These are phyloP conservation scores for Trinectes maculatus DNA, from an alignment of 2,113 vertebrate species.

Conservation along the genomic window DNA sequence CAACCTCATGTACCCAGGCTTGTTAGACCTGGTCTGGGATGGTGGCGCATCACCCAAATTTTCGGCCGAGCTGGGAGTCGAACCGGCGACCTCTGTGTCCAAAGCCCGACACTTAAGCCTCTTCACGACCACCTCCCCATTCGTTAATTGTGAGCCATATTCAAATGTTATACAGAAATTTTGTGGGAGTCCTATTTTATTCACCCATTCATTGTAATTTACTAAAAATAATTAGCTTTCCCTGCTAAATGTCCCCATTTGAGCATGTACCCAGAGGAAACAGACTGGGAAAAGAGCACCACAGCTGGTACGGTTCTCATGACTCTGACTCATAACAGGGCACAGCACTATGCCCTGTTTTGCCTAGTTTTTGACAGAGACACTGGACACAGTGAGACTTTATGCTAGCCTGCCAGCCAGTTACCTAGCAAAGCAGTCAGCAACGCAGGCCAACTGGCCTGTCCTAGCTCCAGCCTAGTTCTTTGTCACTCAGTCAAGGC, in stretches of 20 bases:
- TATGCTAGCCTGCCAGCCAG: constrained; percentile 32
- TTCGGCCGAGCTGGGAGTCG: no score
- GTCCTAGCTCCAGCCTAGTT: constrained; percentile 28
- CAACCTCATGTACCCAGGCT: no score
- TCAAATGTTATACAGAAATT: constrained; percentile 2
- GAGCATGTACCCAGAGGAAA: constrained; percentile 29
- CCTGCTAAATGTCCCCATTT: constrained; percentile 41
- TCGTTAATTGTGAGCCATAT: constrained; percentile 4
- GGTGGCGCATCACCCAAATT: no score
- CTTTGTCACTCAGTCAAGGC: constrained; percentile 42
- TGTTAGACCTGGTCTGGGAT: no score
- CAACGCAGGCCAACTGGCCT: constrained; percentile 22
- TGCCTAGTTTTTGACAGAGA: constrained; percentile 37
- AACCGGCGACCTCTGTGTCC: no score
- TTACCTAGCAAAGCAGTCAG: constrained; percentile 25
- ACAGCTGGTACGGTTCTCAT: constrained; percentile 35
- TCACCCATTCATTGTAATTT: constrained; percentile 47
- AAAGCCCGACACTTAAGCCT: no score
- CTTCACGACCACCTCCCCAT: no score
- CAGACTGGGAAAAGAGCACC: constrained; percentile 24
- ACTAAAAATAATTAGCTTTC: constrained; percentile 34
- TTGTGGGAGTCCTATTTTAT: constrained; percentile 1
- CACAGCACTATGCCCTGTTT: constrained; percentile 38
- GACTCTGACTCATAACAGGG: constrained; percentile 42
- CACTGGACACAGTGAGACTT: constrained; percentile 39